phyloP scores from a whole-genome alignment of 2,113 vertebrate genomes.

The Paraplagusia blochii region DNA sequence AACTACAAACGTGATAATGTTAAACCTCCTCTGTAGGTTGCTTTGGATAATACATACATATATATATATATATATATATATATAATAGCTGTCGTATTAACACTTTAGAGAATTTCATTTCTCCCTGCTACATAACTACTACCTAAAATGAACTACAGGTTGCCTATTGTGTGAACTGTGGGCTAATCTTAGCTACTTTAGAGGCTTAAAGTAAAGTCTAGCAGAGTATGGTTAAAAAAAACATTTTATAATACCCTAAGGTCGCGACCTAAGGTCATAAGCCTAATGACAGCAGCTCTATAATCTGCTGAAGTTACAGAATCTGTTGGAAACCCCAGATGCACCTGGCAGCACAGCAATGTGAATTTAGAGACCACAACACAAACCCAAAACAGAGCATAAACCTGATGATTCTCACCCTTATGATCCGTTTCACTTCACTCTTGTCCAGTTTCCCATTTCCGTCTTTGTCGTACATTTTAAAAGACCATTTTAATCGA shows the following conservation, averaged over 20 bases:
- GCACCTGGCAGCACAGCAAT: not conserved
- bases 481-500: conserved; percentile 85
- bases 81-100: not conserved
- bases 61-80: not conserved
- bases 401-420: conserved; percentile 57
- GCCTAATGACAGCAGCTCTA: not conserved
- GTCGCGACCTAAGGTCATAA: not conserved
- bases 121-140: too few species aligned
- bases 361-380: not conserved
- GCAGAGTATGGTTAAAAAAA: not conserved
- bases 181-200: conserved; percentile 1
- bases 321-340: conserved; percentile 34
- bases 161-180: not conserved
- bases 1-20: too few species aligned
- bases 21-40: too few species aligned
- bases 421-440: conserved; percentile 78
- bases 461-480: conserved; percentile 84
- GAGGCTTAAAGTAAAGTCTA: conserved; percentile 12
- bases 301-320: conserved; percentile 18
- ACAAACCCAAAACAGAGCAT: not conserved
- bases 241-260: conserved; percentile 1
- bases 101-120: too few species aligned
- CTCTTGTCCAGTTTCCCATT: conserved; percentile 80
- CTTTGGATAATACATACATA: too few species aligned
- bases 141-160: too few species aligned